These are phyloP conservation scores for Drosophila yakuba DNA, from an alignment of 1,140 invertebrate genomes.

Conservation along the genomic window DNA sequence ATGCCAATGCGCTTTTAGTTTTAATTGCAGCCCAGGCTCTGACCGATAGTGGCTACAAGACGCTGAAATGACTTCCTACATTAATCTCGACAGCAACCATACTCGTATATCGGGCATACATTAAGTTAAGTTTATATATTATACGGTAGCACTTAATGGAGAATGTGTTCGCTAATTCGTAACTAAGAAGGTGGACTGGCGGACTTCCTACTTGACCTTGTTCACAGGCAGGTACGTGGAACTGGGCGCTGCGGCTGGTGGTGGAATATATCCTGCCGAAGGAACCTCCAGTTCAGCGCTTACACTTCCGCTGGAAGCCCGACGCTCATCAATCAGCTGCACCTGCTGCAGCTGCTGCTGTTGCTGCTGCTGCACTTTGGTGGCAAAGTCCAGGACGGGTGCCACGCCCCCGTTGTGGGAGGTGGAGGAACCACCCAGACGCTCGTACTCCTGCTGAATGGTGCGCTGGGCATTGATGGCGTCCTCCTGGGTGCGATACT, in stretches of 20 bases:
- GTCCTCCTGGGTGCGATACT: slow-evolving; percentile 73
- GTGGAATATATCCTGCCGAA: slow-evolving; percentile 49
- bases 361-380: slow-evolving; percentile 35
- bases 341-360: slow-evolving; percentile 33
- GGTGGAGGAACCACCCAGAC: slow-evolving; percentile 63
- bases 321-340: slow-evolving; percentile 45
- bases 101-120: slow-evolving; percentile 22
- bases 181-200: slow-evolving; percentile 8
- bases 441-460: slow-evolving; percentile 78
- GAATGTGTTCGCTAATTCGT: slow-evolving; percentile 71
- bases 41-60: slow-evolving; percentile 56
- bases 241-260: slow-evolving; percentile 42
- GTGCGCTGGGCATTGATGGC: slow-evolving; percentile 72
- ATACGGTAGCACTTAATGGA: slow-evolving; percentile 45
- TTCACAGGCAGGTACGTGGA: slow-evolving; percentile 65
- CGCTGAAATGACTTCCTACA: slow-evolving; percentile 51
- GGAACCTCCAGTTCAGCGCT: slow-evolving; percentile 52
- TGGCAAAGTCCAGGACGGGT: slow-evolving; percentile 72
- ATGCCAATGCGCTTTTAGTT: slow-evolving; percentile 74
- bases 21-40: slow-evolving; percentile 55
- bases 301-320: slow-evolving; percentile 22
- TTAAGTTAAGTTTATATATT: slow-evolving; percentile 78
- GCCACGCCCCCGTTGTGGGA: slow-evolving; percentile 70
- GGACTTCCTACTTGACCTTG: slow-evolving; percentile 59
- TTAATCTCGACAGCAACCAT: slow-evolving; percentile 58